Base-by-base conservation (phyloP, 2,888 invertebrate genomes). In the Notocelia uddmanniana region DNA sequence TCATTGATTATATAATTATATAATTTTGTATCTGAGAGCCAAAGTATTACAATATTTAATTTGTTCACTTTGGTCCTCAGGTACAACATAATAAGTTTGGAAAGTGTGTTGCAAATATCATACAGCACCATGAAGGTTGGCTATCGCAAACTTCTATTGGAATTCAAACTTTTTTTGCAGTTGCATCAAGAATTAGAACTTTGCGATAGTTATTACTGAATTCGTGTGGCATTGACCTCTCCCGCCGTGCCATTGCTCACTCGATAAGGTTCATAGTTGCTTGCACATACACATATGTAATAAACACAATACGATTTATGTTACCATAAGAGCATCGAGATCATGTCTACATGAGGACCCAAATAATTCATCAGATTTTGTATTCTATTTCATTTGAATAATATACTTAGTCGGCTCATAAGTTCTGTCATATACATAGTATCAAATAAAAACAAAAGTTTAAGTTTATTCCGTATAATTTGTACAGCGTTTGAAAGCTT, bases 181-280 rank as follows among this genome's bases (percentile, higher is more conserved):
- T 11, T 10, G 8, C 15, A 31, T 11, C 19, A 13, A 15, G 10
- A 6, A 8, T n/a, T 8, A 45, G 26, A n/a, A 19, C 13, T 54
- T 64, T 54, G 64, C 23, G 52, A 37, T 37, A 34, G n/a, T 21
- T 15, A 63, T 60, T n/a, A 21, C 48, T 15, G 9, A 19, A 2
- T 11, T 18, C 26, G 26, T 19, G 26, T 13, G 18, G 26, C 5
- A 18, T 54, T 52, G 31, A 23, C 58, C 52, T 54, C 10, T 54
- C 26, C 54, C 52, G 60, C 52, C 54, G 58, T 26, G 23, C 37
- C 41, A 62, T 60, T 52, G 18, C 59, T 68, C 60, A 60, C 41
- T 54, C 41, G 41, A 37, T 59, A 41, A 45, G 52, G 60, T 21
- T 68, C 37, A 58, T 50, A 37, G 15, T 41, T 37, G 59, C 59